Conservation (phyloP, 2,888 invertebrate species). For the Melanophora roralis region DNA sequence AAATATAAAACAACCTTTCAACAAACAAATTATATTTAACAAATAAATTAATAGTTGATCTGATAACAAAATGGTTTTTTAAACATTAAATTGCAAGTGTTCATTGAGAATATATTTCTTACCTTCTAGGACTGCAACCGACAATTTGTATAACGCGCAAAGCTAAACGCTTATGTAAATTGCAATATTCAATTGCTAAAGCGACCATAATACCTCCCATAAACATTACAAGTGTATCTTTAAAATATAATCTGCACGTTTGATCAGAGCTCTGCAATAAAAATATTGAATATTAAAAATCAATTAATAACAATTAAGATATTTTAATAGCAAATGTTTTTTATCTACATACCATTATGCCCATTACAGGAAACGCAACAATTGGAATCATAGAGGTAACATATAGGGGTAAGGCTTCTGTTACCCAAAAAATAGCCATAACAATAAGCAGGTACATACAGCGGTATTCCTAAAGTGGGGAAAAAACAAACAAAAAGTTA, state of each 20-base stretch:
- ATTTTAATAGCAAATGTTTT: neutral
- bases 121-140: slow-evolving; percentile 86
- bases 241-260: slow-evolving; percentile 86
- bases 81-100: too few species aligned
- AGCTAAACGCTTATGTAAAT: slow-evolving; percentile 91
- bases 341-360: slow-evolving; percentile 81
- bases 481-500: neutral
- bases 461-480: slow-evolving; percentile 79
- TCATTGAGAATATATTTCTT: slow-evolving; percentile 9
- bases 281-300: slow-evolving; percentile 4
- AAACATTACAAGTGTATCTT: slow-evolving; percentile 91
- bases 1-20: neutral
- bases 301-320: slow-evolving; percentile 21
- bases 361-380: slow-evolving; percentile 88
- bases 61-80: too few species aligned
- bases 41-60: too few species aligned
- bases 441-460: slow-evolving; percentile 88
- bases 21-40: neutral
- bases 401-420: slow-evolving; percentile 88
- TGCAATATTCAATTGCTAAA: slow-evolving; percentile 92
- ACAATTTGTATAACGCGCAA: slow-evolving; percentile 88
- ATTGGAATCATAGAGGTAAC: slow-evolving; percentile 91
- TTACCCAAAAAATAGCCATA: slow-evolving; percentile 91
- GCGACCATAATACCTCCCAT: slow-evolving; percentile 94
- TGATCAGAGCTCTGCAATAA: slow-evolving; percentile 77